Evolutionary conservation across 2,888 invertebrate species (phyloP).

Genomic region (Chrysotoxum bicinctum): DNA sequence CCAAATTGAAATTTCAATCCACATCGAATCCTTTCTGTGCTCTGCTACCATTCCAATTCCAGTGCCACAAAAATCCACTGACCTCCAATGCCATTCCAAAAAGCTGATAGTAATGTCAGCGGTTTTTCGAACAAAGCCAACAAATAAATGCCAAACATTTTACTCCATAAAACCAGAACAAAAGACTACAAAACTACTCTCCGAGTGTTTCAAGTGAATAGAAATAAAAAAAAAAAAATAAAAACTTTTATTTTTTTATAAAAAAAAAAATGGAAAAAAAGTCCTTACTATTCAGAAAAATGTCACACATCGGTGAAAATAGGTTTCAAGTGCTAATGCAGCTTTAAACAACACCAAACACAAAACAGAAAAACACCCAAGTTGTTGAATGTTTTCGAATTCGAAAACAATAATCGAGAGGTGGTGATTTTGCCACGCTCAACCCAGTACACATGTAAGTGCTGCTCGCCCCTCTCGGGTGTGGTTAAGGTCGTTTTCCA

Average conservation of each 20-base stretch:
- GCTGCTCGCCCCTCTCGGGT: neutral
- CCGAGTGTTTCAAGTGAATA: constrained; percentile 50
- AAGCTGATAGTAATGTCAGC: constrained; percentile 69
- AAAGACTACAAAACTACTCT: constrained; percentile 45
- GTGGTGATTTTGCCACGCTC: constrained; percentile 33
- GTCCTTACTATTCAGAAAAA: constrained; percentile 59
- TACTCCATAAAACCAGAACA: constrained; percentile 66
- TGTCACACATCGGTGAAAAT: constrained; percentile 69
- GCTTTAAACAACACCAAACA: constrained; percentile 28
- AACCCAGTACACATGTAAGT: neutral
- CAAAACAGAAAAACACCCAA: constrained; percentile 12
- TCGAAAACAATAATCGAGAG: constrained; percentile 60
- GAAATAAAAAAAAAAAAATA: constrained; percentile 13
- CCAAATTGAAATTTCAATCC: constrained; percentile 44
- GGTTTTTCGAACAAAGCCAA: constrained; percentile 69
- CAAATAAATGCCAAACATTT: constrained; percentile 73
- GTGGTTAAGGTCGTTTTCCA: constrained; percentile 14
- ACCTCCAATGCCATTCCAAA: constrained; percentile 50
- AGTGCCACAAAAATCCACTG: constrained; percentile 46
- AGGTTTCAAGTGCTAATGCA: constrained; percentile 70
- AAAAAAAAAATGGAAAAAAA: neutral
- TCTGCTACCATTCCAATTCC: neutral
- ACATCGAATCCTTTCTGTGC: neutral
- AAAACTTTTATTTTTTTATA: too few relatives aligned
- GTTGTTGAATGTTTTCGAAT: constrained; percentile 45